Base-by-base conservation (phyloP, 1,140 invertebrate genomes). In the Lordiphosa stackelbergi region DNA sequence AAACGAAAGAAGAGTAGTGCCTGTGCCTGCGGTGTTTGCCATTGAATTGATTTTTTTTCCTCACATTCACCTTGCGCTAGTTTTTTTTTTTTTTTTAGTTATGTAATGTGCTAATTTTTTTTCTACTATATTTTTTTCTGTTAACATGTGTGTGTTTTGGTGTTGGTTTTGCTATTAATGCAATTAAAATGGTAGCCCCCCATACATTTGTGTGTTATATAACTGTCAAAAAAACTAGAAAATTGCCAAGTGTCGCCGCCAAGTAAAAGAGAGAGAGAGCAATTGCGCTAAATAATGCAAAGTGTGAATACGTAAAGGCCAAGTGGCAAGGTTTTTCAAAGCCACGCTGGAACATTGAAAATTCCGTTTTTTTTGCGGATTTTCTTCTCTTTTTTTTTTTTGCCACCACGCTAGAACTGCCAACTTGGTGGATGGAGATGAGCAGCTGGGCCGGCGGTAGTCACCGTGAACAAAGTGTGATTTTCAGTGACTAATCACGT, bases 21-120 rank as follows among this genome's bases (percentile, higher is more conserved):
- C 57, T 41, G 49, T 31, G 28, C 28, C 7, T 31, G 28, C 28
- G 41, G 10, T 47, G 71, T 60, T 11, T 62, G 56, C 53, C 74
- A 85, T 85, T 81, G 81, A 85, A 49, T 61, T 61, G 53, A 53
- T 54, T 75, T 84, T 79, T 77, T 69, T 83, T 73, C 63, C 51
- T 62, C 49, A 75, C 56, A 37, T 66, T 84, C 77, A 83, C 71
- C 81, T 85, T 81, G 81, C 72, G 66, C 69, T 75, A 85, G 52
- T 81, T 66, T 43, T 22, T 64, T 70, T 81, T 66, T 43, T 22
- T 64, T 70, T 43, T 22, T 60, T 70, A 73, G 79, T 85, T 85
- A 85, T 85, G 81, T 85, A 85, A 85, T 75, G 81, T 81, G 81
- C 69, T 69, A 66, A 48, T 56, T 66, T 70, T 69, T 58, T 84